Base-by-base conservation (phyloP, 92 coral and sea anemone genomes). In the Zoanthus sociatus region DNA sequence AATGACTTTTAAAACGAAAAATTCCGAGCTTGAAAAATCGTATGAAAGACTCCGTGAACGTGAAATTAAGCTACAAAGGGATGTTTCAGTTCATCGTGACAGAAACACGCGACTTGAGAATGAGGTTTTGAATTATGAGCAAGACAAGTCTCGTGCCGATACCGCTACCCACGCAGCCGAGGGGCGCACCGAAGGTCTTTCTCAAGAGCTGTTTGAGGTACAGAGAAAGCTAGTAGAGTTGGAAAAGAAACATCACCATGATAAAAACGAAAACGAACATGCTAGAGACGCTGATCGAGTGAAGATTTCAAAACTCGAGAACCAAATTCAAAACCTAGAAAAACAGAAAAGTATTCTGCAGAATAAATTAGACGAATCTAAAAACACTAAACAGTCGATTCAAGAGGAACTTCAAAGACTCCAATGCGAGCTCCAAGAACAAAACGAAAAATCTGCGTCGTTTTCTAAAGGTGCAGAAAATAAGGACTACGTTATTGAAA, bases 291-390 rank as follows among this genome's bases (percentile, higher is more conserved):
- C 87, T 15, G 93, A 95, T 77, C 88, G 91, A n/a, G 88, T 73
- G 37, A 93, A 91, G 73, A 89, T 95, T 53, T 69, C 88, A 37
- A 97, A 93, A 91, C 95, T 97, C 11, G 97, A 95, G 83, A 89
- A 72, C 67, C 93, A 93, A 74, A 85, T 95, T 21, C 94, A 92
- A 46, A 97, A 91, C 71, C 84, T 93, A 16, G 87, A 87, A 14
- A 76, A 60, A 61, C 99, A 97, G 79, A 90, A 94, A 69, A 50
- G 78, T 18, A 93, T 90, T 75, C 86, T 93, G 71, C 98, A 95
- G 79, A 92, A 92, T 54, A 91, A 93, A 45, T 67, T 97, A 61
- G 94, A 92, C 26, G 96, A 97, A 69, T 88, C 95, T 9, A 90
- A 93, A n/a, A 85, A 90, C 7, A 91, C 87, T 54, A 86, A 88